These are phyloP conservation scores for Barnardius zonarius DNA, from an alignment of 2,113 vertebrate species.

Conservation along the genomic window DNA sequence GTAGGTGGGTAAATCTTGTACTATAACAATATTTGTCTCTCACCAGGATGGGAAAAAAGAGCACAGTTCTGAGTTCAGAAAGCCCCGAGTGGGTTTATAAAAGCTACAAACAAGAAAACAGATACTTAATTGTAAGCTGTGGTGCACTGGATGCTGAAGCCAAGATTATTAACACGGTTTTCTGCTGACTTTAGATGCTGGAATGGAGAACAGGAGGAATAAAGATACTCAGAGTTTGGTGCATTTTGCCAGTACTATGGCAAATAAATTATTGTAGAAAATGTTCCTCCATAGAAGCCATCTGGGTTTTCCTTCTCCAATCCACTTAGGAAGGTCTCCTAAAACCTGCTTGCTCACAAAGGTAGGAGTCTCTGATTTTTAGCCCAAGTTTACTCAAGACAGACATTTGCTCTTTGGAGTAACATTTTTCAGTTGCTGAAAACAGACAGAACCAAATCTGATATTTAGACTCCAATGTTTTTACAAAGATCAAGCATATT, in stretches of 20 bases:
- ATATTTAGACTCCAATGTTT: neutral
- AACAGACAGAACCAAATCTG: neutral
- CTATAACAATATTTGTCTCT: neutral
- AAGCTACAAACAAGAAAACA: neutral
- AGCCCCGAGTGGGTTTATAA: neutral
- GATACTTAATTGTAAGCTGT: neutral
- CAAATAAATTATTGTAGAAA: neutral
- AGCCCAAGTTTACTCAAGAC: neutral
- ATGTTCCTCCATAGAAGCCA: neutral
- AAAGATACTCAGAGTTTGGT: neutral
- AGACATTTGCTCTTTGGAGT: neutral
- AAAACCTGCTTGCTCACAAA: neutral
- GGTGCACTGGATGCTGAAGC: neutral
- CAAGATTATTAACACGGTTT: neutral
- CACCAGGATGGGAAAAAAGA: neutral
- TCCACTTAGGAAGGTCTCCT: neutral
- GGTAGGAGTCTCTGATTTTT: neutral
- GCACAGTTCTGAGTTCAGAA: neutral
- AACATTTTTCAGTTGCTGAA: neutral
- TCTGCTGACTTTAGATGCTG: neutral
- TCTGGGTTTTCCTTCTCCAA: neutral
- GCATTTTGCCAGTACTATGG: neutral
- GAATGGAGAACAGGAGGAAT: neutral
- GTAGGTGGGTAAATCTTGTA: neutral
- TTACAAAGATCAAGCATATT: neutral